These are phyloP conservation scores for Stenurella melanura DNA, from an alignment of 2,888 invertebrate genomes.

Conservation along the genomic window DNA sequence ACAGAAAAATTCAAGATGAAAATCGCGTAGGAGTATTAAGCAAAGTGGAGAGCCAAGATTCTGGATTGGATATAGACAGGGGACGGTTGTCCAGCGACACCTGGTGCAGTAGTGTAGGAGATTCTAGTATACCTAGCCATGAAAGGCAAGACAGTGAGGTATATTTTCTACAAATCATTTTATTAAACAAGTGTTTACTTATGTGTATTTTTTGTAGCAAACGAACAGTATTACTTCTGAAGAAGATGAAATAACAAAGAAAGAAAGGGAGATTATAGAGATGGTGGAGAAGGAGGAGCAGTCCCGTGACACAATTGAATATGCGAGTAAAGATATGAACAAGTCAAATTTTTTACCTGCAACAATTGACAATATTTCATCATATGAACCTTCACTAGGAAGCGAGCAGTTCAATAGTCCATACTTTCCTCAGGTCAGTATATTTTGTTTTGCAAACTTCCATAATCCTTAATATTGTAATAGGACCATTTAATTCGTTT, in stretches of 20 bases:
- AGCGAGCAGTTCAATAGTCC: slow-evolving; percentile 65
- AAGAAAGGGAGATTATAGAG: slow-evolving; percentile 80
- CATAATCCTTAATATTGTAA: neutral
- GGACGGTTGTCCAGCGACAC: slow-evolving; percentile 76
- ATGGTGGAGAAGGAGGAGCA: slow-evolving; percentile 79
- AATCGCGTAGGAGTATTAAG: slow-evolving; percentile 65
- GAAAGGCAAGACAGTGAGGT: slow-evolving; percentile 85
- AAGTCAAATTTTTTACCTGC: slow-evolving; percentile 21
- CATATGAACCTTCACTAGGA: slow-evolving; percentile 62
- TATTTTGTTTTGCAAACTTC: neutral
- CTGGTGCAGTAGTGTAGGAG: slow-evolving; percentile 74
- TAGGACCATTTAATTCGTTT: too few relatives aligned
- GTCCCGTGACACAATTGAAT: slow-evolving; percentile 73
- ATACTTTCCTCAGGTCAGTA: slow-evolving; percentile 65
- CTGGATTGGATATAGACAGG: slow-evolving; percentile 83
- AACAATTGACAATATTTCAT: slow-evolving; percentile 33
- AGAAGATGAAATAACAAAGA: slow-evolving; percentile 84
- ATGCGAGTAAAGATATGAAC: slow-evolving; percentile 44
- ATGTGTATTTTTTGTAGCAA: slow-evolving; percentile 61
- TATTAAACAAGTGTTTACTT: neutral
- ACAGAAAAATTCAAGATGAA: slow-evolving; percentile 75
- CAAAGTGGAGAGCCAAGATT: slow-evolving; percentile 82
- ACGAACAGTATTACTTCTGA: slow-evolving; percentile 85
- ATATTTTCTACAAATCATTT: slow-evolving; percentile 26
- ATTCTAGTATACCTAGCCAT: slow-evolving; percentile 73